phyloP scores from a whole-genome alignment of 37 sponge, comb jelly and placozoan species.

The Hormiphora californensis region DNA sequence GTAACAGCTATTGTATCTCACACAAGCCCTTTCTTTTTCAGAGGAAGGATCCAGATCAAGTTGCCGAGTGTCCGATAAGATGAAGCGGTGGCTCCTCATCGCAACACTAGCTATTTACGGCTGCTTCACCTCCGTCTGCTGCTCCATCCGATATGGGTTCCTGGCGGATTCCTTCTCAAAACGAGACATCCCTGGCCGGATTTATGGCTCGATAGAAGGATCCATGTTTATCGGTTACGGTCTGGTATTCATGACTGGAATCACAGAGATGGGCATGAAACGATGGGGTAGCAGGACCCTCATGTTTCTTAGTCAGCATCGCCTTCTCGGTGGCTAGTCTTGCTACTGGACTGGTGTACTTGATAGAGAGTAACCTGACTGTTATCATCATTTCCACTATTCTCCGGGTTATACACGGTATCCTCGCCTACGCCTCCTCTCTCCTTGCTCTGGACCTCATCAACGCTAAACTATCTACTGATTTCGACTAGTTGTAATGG shows the following conservation, averaged over 20 bases:
- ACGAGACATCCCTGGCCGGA: background rate
- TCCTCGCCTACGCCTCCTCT: background rate
- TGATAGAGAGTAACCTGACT: background rate
- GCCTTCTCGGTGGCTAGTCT: background rate
- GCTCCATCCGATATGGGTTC: slow-evolving; percentile 42
- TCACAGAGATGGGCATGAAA: background rate
- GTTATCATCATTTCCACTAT: background rate
- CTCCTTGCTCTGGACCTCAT: background rate
- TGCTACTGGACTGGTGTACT: background rate
- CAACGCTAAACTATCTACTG: background rate
- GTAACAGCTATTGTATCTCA: too few relatives aligned
- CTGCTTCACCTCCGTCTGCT: background rate
- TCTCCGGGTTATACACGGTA: background rate
- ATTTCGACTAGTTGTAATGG: slow-evolving; percentile 3
- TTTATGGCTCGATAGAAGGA: background rate
- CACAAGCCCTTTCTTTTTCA: too few relatives aligned
- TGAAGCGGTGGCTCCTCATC: background rate
- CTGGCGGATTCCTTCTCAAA: background rate
- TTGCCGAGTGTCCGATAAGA: background rate
- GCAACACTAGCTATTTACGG: background rate
- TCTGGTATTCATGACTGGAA: background rate
- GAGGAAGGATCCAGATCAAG: too few relatives aligned
- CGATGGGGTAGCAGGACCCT: background rate
- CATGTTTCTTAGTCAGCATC: background rate
- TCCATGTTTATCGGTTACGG: background rate